Evolutionary conservation across 2,113 vertebrate species (phyloP).

Genomic region (Conger conger): DNA sequence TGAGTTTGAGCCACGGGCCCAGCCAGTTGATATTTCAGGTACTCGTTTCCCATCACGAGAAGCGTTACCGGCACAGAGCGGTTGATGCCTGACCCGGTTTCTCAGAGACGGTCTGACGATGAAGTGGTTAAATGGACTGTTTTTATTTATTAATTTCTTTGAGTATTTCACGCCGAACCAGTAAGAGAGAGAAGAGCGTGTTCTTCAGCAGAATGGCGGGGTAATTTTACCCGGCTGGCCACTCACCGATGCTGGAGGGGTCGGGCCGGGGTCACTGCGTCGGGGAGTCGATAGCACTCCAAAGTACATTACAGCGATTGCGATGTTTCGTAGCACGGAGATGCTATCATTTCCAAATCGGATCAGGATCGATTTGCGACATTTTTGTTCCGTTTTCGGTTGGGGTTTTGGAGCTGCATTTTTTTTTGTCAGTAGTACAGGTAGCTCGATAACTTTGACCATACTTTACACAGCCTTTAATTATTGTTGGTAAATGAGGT

Average conservation of each 20-base stretch:
- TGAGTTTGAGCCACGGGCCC: not conserved
- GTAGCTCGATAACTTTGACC: not conserved
- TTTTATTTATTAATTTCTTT: not conserved
- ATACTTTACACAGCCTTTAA: not conserved
- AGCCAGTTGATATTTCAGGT: not conserved
- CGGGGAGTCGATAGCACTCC: not conserved
- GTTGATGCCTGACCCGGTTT: not conserved
- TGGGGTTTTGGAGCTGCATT: not conserved
- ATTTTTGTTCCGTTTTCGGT: not conserved
- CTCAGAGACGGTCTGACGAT: not conserved
- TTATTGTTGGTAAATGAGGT: too few relatives aligned
- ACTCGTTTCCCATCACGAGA: not conserved
- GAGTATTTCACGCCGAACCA: not conserved
- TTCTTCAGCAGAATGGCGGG: not conserved
- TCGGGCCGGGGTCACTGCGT: not conserved
- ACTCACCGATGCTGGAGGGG: not conserved
- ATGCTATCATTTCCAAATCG: constrained; percentile 20
- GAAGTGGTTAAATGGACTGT: not conserved
- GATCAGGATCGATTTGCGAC: constrained; percentile 19
- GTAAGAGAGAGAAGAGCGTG: not conserved
- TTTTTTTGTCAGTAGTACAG: not conserved
- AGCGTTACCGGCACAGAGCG: not conserved
- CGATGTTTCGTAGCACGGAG: not conserved
- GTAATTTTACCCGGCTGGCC: not conserved
- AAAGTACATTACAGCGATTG: constrained; percentile 15